Evolutionary conservation across 1,140 invertebrate genomes (phyloP), one percentile per base, ranked within the genome.

Genomic region (Capitella teleta): DNA sequence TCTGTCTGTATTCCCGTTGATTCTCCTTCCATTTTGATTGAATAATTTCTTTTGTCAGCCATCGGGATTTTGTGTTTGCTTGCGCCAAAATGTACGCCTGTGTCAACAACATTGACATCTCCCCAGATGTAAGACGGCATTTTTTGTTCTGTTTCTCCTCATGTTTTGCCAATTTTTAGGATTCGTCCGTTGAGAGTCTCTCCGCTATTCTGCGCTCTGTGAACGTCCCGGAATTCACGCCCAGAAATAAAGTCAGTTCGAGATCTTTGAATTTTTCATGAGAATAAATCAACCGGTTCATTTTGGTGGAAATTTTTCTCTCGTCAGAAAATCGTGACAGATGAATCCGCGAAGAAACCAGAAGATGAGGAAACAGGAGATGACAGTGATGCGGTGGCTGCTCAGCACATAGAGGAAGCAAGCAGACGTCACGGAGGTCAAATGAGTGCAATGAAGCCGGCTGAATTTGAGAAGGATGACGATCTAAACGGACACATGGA

Each of bases 381-480:
- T 42, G 40, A 42, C 10, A 14, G 10, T 10, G 18, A 42, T 16
- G 34, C 4, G 45, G 45, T 4, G 23, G 45, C 32, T n/a, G n/a
- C n/a, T n/a, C n/a, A n/a, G n/a, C n/a, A n/a, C n/a, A n/a, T n/a
- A n/a, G n/a, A n/a, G n/a, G n/a, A n/a, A n/a, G n/a, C n/a, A n/a
- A n/a, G n/a, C n/a, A n/a, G n/a, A n/a, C n/a, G n/a, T n/a, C n/a
- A n/a, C n/a, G n/a, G n/a, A n/a, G n/a, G n/a, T n/a, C n/a, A n/a
- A n/a, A n/a, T n/a, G n/a, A n/a, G n/a, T n/a, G n/a, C n/a, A n/a
- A 40, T 40, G 40, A 79, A 79, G 12, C 87, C 91, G 0, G 76
- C 96, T 38, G 92, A 97, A 56, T 99, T 98, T 73, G 95, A 99
- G 66, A 98, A 98, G 64, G 95, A 99, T 66, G 93, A 98, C 71